A percentile compares a stretch with the other conserved stretches of the same genome.
Conservation (phyloP, 2,113 vertebrate species). For the Leucopternis melanops region DNA sequence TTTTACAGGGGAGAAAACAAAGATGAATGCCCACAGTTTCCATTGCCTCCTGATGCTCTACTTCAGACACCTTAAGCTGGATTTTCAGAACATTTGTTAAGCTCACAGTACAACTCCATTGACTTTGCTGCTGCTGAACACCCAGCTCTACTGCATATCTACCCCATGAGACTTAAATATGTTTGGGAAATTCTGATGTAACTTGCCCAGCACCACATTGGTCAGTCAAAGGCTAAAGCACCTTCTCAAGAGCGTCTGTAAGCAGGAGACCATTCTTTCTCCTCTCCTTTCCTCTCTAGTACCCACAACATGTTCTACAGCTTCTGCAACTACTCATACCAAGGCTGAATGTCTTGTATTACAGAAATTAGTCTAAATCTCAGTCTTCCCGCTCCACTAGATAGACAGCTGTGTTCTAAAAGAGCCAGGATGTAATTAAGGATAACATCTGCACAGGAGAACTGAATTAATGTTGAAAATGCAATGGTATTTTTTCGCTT, state of each 20-base stretch:
- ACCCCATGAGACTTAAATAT: not conserved
- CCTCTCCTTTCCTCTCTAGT: not conserved
- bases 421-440: slow-evolving; percentile 15
- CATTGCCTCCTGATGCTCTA: not conserved
- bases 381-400: not conserved
- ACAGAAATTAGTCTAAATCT: slow-evolving; percentile 3
- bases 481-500: not conserved
- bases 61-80: not conserved
- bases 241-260: not conserved
- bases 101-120: not conserved
- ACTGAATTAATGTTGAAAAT: not conserved
- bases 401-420: not conserved
- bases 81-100: not conserved
- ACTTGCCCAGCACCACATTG: not conserved
- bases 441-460: slow-evolving; percentile 32
- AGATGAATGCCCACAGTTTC: not conserved
- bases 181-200: not conserved
- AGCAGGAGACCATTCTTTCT: not conserved
- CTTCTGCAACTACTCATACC: not conserved
- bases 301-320: not conserved
- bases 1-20: not conserved
- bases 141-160: not conserved
- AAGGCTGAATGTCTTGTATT: not conserved
- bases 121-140: not conserved
- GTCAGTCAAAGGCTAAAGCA: not conserved